Base-by-base conservation (phyloP, 2,113 vertebrate genomes). In the Nanorana parkeri region DNA sequence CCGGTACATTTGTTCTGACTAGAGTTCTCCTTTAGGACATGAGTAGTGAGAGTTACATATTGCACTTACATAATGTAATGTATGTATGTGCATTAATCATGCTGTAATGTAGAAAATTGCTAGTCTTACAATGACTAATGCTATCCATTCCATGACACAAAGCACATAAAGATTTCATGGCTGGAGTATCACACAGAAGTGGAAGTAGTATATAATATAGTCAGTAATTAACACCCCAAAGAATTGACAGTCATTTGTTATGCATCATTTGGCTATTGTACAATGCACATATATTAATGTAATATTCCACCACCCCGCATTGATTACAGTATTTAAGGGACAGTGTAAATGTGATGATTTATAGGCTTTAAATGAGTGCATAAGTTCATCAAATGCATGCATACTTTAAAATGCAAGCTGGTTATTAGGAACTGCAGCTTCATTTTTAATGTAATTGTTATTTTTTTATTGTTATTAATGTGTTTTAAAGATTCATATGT, bases 151-250 rank as follows among this genome's bases (percentile, higher is more conserved):
- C 5, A 47, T 47, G 21, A 51, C 21, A 69, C 67, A 69, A 0
- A 52, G 29, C 41, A 23, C 68, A 52, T 69, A 69, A 69, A 69
- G 41, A 52, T 69, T 69, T 69, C 68, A 69, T 69, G 41, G 52
- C 41, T 17, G 24, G 21, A 26, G 21, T 69, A 69, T 23, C 6
- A 24, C 68, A 69, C 68, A 69, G 11, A 47, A 23, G 28, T 47
- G 20, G 13, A 21, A 61, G 58, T n/a, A 36, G 13, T 58, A n/a
- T 47, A 24, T 76, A 41, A 63, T 41, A 63, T 76, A 63, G 16
- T 41, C 28, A 76, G 41, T 76, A 76, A 76, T 76, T 76, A 76
- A 63, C 28, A 61, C 73, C 73, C 73, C 28, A 17, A 47, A 76
- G 73, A 61, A 76, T 41, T 63, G 55, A 76, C 55, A 61, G 32